Evolutionary conservation across 2,888 invertebrate genomes (phyloP).

Genomic region (Pherbina coryleti): DNA sequence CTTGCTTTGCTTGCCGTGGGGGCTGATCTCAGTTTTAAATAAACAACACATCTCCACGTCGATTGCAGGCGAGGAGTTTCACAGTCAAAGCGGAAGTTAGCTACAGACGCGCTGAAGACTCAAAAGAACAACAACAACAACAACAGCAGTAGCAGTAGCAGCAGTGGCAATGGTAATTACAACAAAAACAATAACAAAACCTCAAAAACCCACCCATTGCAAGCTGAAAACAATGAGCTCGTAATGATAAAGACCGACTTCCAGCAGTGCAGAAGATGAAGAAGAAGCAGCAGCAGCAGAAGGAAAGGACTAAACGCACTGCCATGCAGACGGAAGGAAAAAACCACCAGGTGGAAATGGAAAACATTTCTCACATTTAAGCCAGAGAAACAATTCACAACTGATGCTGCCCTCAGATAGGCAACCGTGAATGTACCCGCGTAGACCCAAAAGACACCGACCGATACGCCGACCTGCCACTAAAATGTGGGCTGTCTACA

Average conservation of each 20-base stretch:
- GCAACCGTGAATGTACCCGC: neutral
- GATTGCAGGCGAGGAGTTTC: neutral
- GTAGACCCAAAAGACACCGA: too few relatives aligned
- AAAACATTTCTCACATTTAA: slow-evolving; percentile 56
- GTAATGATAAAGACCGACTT: slow-evolving; percentile 36
- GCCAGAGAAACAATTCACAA: slow-evolving; percentile 54
- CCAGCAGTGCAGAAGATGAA: neutral
- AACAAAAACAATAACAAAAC: neutral
- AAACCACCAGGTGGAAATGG: slow-evolving; percentile 53
- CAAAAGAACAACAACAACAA: slow-evolving; percentile 2
- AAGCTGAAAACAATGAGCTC: slow-evolving; percentile 28
- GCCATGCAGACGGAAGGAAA: neutral
- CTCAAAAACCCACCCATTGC: neutral
- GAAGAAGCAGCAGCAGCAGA: neutral
- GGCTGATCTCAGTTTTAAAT: slow-evolving; percentile 10
- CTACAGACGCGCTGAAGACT: neutral
- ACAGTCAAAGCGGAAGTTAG: slow-evolving; percentile 23
- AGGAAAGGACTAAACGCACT: neutral
- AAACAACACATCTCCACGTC: slow-evolving; percentile 1
- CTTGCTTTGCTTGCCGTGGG: neutral
- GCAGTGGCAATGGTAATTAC: neutral
- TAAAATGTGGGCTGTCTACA: too few relatives aligned
- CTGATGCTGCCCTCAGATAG: slow-evolving; percentile 49
- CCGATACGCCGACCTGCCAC: too few relatives aligned
- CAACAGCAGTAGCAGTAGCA: too few relatives aligned